These are phyloP conservation scores for Esox niger DNA, from an alignment of 2,113 vertebrate species.

Conservation along the genomic window DNA sequence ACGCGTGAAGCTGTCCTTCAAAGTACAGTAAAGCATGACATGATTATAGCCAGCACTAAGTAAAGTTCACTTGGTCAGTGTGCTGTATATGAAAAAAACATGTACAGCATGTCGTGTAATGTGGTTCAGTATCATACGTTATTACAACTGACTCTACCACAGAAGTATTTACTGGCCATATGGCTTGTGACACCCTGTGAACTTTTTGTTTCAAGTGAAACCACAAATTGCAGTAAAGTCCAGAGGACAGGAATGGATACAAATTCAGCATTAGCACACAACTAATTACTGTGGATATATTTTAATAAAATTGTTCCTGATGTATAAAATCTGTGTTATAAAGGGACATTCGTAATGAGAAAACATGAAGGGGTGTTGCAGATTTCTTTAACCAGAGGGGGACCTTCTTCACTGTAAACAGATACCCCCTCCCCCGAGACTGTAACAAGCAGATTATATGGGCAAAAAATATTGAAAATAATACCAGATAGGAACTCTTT, in stretches of 20 bases:
- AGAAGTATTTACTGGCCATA: constrained; percentile 72
- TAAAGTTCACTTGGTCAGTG: neutral
- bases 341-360: constrained; percentile 48
- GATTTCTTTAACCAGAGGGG: constrained; percentile 23
- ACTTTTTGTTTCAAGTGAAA: constrained; percentile 68
- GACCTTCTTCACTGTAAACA: constrained; percentile 4
- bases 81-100: constrained; percentile 4
- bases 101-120: constrained; percentile 10
- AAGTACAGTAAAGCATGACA: constrained; percentile 16
- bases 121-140: constrained; percentile 40
- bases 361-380: constrained; percentile 38
- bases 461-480: no score
- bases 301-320: constrained; percentile 67
- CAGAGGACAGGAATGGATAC: constrained; percentile 54
- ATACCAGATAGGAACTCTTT: no score
- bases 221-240: constrained; percentile 62
- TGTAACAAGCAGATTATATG: no score
- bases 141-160: constrained; percentile 56
- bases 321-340: constrained; percentile 50
- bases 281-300: constrained; percentile 62
- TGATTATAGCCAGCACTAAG: constrained; percentile 9
- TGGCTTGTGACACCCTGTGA: constrained; percentile 70
- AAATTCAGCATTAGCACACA: constrained; percentile 67
- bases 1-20: neutral
- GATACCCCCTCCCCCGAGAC: neutral